Percentiles rank a stretch among this genome's conserved stretches.
Conservation (phyloP, 2,797 vertebrate genomes). For the Acomys russatus region DNA sequence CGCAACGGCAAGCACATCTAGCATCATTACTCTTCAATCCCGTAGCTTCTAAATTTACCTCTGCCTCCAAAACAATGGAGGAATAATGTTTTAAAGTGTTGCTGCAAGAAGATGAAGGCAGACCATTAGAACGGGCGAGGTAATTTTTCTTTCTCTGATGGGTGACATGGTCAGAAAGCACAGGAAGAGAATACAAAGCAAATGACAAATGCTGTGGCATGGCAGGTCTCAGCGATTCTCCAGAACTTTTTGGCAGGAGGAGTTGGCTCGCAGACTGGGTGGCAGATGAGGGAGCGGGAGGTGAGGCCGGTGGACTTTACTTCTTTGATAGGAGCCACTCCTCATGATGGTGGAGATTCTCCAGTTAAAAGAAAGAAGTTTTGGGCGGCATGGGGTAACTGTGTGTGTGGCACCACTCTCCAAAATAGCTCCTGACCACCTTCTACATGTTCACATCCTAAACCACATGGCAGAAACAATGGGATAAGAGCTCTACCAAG, state of each 20-base stretch:
- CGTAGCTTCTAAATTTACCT: background rate
- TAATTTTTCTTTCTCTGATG: background rate
- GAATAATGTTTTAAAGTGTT: background rate
- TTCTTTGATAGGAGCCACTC: slow-evolving; percentile 36
- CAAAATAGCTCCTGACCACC: background rate
- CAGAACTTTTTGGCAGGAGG: background rate
- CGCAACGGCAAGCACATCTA: background rate
- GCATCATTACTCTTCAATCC: background rate
- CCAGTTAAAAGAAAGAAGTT: background rate
- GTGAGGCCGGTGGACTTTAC: background rate
- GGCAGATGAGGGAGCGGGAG: slow-evolving; percentile 34
- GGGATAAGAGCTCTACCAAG: background rate
- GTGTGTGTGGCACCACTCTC: background rate
- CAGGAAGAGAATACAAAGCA: background rate
- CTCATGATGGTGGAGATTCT: background rate
- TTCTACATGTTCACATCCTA: background rate
- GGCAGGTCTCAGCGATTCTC: background rate
- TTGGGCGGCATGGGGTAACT: too few relatives aligned
- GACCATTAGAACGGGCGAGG: background rate
- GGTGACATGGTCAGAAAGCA: background rate
- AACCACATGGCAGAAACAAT: background rate
- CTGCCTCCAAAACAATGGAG: slow-evolving; percentile 7
- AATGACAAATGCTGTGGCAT: background rate
- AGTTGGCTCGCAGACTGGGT: background rate
- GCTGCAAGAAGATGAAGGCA: background rate